Base-by-base conservation (phyloP, 1,140 invertebrate genomes). In the Pachypsylla venusta region DNA sequence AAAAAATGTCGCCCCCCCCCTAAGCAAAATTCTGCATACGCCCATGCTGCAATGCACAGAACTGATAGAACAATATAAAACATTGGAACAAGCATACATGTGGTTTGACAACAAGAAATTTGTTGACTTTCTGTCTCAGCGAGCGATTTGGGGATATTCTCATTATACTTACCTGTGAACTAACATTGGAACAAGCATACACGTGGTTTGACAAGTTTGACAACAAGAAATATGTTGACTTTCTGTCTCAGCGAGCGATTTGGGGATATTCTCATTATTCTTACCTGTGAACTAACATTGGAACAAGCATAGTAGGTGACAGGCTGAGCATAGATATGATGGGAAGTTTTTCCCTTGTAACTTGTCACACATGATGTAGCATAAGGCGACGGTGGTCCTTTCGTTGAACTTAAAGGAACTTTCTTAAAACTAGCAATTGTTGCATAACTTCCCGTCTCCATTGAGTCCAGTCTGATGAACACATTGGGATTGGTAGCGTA, bases 391-490 rank as follows among this genome's bases (percentile, higher is more conserved):
- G 60, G 61, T 54, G 40, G 40, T 16, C 57, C 58, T 19, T 56
- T 35, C n/a, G 56, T 25, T 1, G 56, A 42, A 28, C 69, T 71
- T 71, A 70, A 71, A 40, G 76, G 71, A 59, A 79, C 77, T 63
- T 83, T 82, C 64, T 82, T 80, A 64, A 86, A 76, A 71, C 84
- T 85, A 40, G 84, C 84, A 60, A 87, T 87, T 39, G 84, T 87
- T 14, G 84, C 84, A 66, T 87, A 87, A 65, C 83, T 85, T 60
- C 84, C 84, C 56, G 82, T 85, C 81, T 85, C 59, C 80, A 81
- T 61, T 82, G 74, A 39, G 75, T 79, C 60, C 79, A 71, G 1
- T 1, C 65, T 53, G 12, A 65, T 62, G 55, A 67, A 63, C 69
- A 60, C 73, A 57, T 82, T 82, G 60, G 81, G 80, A 67, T 82